Evolutionary conservation across 2,113 vertebrate genomes (phyloP).

Genomic region (Hyperoodon ampullatus): DNA sequence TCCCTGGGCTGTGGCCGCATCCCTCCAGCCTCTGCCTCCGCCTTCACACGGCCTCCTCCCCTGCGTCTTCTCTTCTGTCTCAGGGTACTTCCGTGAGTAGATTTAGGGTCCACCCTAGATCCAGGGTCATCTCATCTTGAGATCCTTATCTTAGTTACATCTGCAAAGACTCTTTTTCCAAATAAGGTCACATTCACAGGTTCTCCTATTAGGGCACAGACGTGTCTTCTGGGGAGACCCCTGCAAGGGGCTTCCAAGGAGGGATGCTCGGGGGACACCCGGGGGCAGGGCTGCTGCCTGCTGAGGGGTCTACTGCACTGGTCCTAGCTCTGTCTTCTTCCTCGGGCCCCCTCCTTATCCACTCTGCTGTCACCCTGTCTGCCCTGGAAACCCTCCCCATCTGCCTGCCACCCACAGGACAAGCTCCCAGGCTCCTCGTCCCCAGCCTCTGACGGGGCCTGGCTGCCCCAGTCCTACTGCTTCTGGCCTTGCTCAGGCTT

Average conservation of each 20-base stretch:
- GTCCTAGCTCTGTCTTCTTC: accelerated
- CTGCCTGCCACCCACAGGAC: not conserved
- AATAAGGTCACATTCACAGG: not conserved
- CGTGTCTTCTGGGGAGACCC: accelerated
- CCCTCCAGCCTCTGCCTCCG: not conserved
- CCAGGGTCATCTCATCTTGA: not conserved
- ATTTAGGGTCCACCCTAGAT: too few species aligned
- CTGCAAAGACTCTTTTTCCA: not conserved
- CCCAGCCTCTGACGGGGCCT: not conserved
- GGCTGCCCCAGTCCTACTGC: not conserved
- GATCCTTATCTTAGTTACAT: not conserved
- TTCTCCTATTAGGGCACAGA: not conserved
- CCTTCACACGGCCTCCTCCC: accelerated
- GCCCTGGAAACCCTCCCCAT: not conserved
- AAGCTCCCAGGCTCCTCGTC: not conserved
- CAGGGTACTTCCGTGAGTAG: not conserved
- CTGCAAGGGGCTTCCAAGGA: not conserved
- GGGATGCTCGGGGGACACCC: accelerated
- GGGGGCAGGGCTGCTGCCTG: too few species aligned
- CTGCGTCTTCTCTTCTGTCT: not conserved
- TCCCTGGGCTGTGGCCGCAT: not conserved
- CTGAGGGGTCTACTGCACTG: accelerated
- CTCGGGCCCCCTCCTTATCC: not conserved
- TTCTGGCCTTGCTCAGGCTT: not conserved
- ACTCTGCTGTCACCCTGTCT: accelerated